phyloP scores from a whole-genome alignment of 1,140 invertebrate genomes.

The Akabosia matsudoensis region DNA sequence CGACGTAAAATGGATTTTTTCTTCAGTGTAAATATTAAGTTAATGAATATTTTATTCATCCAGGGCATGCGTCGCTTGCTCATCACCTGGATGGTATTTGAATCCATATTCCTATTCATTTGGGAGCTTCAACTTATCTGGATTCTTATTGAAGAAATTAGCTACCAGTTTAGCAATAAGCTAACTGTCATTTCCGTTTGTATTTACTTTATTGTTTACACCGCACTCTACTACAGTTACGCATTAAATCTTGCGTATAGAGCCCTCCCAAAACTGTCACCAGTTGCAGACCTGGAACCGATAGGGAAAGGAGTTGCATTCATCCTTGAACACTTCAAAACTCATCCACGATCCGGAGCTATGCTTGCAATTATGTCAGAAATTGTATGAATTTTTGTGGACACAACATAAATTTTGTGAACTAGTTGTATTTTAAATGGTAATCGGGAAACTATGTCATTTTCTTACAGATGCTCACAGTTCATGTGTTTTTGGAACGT shows the following conservation, averaged over 20 bases:
- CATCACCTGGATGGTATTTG: not conserved
- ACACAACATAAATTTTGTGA: not conserved
- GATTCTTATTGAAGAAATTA: not conserved
- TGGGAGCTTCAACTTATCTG: not conserved
- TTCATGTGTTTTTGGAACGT: conserved; percentile 13
- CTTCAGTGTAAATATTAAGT: not conserved
- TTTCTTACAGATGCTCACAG: conserved; percentile 11
- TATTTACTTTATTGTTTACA: not conserved
- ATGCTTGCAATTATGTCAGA: conserved; percentile 3
- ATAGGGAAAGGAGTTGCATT: conserved; percentile 2
- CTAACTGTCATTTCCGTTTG: not conserved
- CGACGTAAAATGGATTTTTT: not conserved
- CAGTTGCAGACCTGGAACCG: conserved; percentile 2
- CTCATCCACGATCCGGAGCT: not conserved
- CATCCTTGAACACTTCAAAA: conserved; percentile 3
- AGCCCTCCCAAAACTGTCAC: not conserved
- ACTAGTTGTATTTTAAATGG: not conserved
- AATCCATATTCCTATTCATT: not conserved
- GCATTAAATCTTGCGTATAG: not conserved
- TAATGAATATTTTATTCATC: not conserved
- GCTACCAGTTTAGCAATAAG: too few species aligned
- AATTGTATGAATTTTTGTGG: conserved; percentile 3
- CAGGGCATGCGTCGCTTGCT: not conserved
- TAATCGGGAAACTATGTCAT: not conserved
- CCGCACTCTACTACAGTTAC: not conserved